Percentiles rank a stretch among this genome's conserved stretches.
These are phyloP conservation scores for Acromyrmex heyeri DNA, from an alignment of 1,140 invertebrate genomes.

Conservation along the genomic window DNA sequence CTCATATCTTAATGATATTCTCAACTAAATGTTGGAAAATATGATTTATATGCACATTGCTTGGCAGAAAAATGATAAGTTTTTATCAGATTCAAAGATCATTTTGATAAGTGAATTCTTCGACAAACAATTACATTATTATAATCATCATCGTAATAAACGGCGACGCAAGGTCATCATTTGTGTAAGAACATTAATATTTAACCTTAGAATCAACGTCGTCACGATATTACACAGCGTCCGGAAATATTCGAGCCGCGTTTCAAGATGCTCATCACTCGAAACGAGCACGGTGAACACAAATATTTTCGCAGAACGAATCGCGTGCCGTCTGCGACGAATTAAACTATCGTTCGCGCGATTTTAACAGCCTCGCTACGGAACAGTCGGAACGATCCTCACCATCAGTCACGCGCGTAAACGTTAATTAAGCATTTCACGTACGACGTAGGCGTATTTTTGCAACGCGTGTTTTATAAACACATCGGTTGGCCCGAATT, in stretches of 20 bases:
- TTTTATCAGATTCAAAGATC: not conserved
- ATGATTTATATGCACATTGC: not conserved
- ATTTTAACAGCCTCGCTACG: conserved; percentile 16
- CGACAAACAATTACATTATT: not conserved
- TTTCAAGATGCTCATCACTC: conserved; percentile 1
- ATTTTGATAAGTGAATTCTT: not conserved
- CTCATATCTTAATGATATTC: not conserved
- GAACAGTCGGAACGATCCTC: conserved; percentile 1
- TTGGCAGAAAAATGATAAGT: not conserved
- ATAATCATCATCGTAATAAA: not conserved
- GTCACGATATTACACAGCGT: not conserved
- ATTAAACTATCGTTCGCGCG: conserved; percentile 16
- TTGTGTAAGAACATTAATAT: not conserved
- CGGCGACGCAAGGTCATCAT: not conserved
- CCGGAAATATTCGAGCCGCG: not conserved
- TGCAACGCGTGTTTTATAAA: conserved; percentile 34
- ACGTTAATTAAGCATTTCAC: not conserved
- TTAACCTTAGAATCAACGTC: not conserved
- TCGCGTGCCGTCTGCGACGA: not conserved
- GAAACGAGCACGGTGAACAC: not conserved
- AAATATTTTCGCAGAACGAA: conserved; percentile 42
- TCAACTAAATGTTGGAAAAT: not conserved
- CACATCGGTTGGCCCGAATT: not conserved
- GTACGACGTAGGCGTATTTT: not conserved
- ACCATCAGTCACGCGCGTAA: conserved; percentile 27